Evolutionary conservation across 92 coral and sea anemone species (phyloP).

Genomic region (Metridium senile): DNA sequence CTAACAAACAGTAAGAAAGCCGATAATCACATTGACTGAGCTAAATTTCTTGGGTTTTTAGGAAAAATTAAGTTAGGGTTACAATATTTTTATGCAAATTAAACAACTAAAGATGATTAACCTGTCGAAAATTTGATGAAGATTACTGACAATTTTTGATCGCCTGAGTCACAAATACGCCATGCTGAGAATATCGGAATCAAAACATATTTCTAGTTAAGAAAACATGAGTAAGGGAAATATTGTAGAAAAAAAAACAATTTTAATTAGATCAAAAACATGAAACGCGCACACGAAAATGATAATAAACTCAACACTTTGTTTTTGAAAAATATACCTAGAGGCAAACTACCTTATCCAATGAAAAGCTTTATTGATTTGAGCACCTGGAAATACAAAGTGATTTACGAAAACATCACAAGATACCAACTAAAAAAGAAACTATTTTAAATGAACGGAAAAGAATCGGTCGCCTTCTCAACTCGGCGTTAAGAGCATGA

Average conservation of each 20-base stretch:
- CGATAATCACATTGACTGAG: slow-evolving; percentile 23
- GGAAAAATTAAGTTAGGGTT: background rate
- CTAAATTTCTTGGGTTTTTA: background rate
- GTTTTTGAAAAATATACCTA: background rate
- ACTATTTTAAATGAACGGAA: background rate
- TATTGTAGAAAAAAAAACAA: background rate
- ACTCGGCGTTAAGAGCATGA: background rate
- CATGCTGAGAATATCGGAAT: slow-evolving; percentile 2
- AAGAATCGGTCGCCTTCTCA: background rate
- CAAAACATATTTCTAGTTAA: background rate
- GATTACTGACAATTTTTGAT: slow-evolving; percentile 7
- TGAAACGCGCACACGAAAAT: background rate
- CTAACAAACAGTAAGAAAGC: background rate
- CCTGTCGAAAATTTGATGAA: background rate
- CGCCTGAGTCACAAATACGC: background rate
- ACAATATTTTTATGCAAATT: slow-evolving; percentile 18
- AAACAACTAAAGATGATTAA: background rate
- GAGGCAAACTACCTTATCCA: background rate
- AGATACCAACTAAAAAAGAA: background rate
- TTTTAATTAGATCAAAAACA: background rate
- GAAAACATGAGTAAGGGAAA: background rate
- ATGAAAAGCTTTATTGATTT: background rate
- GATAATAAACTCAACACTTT: background rate
- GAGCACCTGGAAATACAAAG: background rate
- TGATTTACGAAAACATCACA: background rate